A percentile compares a stretch with the other conserved stretches of the same genome.
These are phyloP conservation scores for Bubo bubo DNA, from an alignment of 2,113 vertebrate genomes.

Conservation along the genomic window DNA sequence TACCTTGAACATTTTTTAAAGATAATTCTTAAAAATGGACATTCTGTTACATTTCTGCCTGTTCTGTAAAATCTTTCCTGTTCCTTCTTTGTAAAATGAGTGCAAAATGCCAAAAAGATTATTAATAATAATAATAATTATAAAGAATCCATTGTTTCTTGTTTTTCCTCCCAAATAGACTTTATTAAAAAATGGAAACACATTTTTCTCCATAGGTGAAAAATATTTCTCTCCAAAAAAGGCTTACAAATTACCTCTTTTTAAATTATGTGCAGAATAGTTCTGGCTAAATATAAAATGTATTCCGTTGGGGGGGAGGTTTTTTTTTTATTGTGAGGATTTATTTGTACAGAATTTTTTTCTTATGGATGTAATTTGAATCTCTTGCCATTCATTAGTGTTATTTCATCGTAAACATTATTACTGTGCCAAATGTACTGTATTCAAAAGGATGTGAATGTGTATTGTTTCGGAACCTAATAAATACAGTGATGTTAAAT, in stretches of 20 bases:
- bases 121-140: conserved; percentile 45
- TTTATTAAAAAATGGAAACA: conserved; percentile 60
- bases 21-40: conserved; percentile 57
- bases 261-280: conserved; percentile 85
- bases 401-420: conserved; percentile 88
- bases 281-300: conserved; percentile 81
- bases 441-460: conserved; percentile 97
- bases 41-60: conserved; percentile 70
- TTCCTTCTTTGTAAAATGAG: conserved; percentile 64
- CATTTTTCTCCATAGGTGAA: conserved; percentile 66
- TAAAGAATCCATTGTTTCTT: conserved; percentile 63
- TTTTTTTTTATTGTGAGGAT: conserved; percentile 89
- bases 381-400: conserved; percentile 88
- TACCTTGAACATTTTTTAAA: conserved; percentile 62
- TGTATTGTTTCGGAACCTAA: conserved; percentile 94
- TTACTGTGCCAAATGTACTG: conserved; percentile 99
- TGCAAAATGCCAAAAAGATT: conserved; percentile 66
- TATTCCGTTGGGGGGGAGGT: conserved; percentile 69
- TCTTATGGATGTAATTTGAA: conserved; percentile 87
- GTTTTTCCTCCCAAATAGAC: conserved; percentile 56
- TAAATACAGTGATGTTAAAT: conserved; percentile 91
- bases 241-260: conserved; percentile 82
- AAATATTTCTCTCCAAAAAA: conserved; percentile 72
- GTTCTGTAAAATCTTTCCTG: conserved; percentile 69
- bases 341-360: conserved; percentile 88